Percentiles rank a stretch among this genome's conserved stretches.
These are phyloP conservation scores for Phenacoccus solenopsis DNA, from an alignment of 1,140 invertebrate genomes.

Conservation along the genomic window DNA sequence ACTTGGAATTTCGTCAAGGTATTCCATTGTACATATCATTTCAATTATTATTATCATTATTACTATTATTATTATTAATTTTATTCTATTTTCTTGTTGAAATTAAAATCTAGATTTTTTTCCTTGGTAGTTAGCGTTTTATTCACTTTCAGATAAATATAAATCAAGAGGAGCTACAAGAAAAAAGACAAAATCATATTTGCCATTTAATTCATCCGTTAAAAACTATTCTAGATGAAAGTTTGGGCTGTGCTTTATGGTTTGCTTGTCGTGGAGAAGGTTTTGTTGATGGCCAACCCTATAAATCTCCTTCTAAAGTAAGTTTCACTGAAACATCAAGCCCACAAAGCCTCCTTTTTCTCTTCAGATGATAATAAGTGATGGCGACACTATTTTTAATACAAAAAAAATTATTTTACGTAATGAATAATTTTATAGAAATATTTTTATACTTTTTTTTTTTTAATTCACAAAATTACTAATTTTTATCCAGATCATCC, in stretches of 20 bases:
- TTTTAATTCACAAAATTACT: too few relatives aligned
- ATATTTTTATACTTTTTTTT: too few relatives aligned
- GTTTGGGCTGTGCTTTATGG: slow-evolving; percentile 86
- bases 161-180: slow-evolving; percentile 48
- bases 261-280: slow-evolving; percentile 75
- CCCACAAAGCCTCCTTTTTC: not conserved
- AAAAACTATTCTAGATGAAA: slow-evolving; percentile 86
- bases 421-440: too few relatives aligned
- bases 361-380: too few relatives aligned
- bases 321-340: too few relatives aligned
- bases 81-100: slow-evolving; percentile 14
- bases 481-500: too few relatives aligned
- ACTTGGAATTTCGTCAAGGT: slow-evolving; percentile 59
- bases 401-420: too few relatives aligned
- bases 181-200: slow-evolving; percentile 43
- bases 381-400: too few relatives aligned
- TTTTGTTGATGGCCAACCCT: slow-evolving; percentile 33
- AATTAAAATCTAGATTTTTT: slow-evolving; percentile 22
- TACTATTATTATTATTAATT: not conserved
- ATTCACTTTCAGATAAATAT: slow-evolving; percentile 54
- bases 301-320: slow-evolving; percentile 53
- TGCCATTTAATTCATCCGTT: slow-evolving; percentile 68
- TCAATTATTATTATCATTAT: not conserved
- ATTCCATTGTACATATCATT: too few relatives aligned
- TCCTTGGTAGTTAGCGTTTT: slow-evolving; percentile 30